Evolutionary conservation across 2,888 invertebrate genomes (phyloP).

Genomic region (Ophion ellenae): DNA sequence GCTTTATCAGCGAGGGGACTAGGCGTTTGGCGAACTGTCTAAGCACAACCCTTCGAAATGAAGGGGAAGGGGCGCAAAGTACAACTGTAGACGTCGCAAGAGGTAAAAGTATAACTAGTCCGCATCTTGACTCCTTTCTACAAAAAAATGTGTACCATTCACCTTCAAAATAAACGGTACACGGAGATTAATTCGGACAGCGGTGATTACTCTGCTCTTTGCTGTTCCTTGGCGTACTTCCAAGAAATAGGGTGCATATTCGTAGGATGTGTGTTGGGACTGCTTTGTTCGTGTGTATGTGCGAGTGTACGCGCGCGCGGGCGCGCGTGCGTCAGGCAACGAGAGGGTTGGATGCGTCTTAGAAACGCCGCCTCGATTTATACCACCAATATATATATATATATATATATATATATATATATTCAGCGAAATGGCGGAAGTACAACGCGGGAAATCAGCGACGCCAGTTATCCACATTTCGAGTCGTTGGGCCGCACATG

Average conservation of each 20-base stretch:
- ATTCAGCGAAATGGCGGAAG: slow-evolving; percentile 23
- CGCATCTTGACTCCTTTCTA: not conserved
- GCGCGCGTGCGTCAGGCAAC: not conserved
- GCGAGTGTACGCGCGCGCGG: not conserved
- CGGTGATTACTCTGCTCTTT: slow-evolving; percentile 19
- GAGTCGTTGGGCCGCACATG: slow-evolving; percentile 78
- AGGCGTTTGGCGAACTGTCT: not conserved
- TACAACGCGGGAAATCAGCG: slow-evolving; percentile 62
- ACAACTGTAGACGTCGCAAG: not conserved
- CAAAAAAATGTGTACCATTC: slow-evolving; percentile 1
- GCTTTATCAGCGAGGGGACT: not conserved
- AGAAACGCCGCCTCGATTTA: slow-evolving; percentile 52
- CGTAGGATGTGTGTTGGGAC: slow-evolving; percentile 1
- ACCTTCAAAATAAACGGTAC: slow-evolving; percentile 51
- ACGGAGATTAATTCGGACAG: slow-evolving; percentile 62
- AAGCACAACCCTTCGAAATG: not conserved
- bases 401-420: slow-evolving; percentile 42
- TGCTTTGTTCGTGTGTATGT: slow-evolving; percentile 11
- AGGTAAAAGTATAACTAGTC: not conserved
- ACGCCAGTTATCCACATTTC: slow-evolving; percentile 79
- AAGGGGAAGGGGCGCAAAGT: not conserved
- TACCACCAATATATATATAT: slow-evolving; percentile 20
- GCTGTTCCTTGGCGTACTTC: not conserved
- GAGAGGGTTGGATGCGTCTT: slow-evolving; percentile 36
- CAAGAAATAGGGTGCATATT: slow-evolving; percentile 1